Base-by-base conservation (phyloP, 2,888 invertebrate genomes). In the Diaperis boleti region DNA sequence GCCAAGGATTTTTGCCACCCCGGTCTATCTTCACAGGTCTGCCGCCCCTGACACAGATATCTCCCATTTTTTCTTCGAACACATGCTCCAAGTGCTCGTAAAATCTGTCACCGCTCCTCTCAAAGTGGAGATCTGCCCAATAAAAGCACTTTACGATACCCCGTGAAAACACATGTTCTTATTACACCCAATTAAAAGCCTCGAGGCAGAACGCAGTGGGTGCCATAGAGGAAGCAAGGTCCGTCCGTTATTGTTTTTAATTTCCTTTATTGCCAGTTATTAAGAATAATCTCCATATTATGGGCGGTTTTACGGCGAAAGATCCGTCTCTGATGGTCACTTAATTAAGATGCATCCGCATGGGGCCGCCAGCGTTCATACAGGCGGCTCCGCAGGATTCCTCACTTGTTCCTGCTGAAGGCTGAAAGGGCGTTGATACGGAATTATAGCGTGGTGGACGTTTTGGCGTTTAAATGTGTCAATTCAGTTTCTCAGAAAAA, bases 101-200 rank as follows among this genome's bases (percentile, higher is more conserved):
- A 76, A 76, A 75, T 74, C 74, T 74, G 73, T 76, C 76, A 70
- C 69, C 73, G 72, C 66, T 45, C 57, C 64, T 65, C 63, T 47
- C 62, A 65, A 66, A 67, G 64, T 63, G 68, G 69, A 69, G 70
- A 71, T 69, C 71, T 68, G 72, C 62, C 70, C 45, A 70, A 72
- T 71, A 71, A 73, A 72, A 68, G 65, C 64, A 68, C 67, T 77
- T 77, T 77, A 77, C 73, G 74, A 72, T 69, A 68, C 60, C 47
- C 62, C 63, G 64, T 72, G 69, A 72, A 74, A 74, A 75, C 75
- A 76, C 66, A 71, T 76, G 74, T 73, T 74, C 68, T 67, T 71
- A 75, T 73, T 72, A 71, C 71, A 67, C 60, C 68, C 70, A 73
- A 74, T 74, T 72, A 73, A 74, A 67, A 42, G 31, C 14, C 15